Percentiles rank a stretch among this genome's conserved stretches.
Conservation (phyloP, 2,888 invertebrate species). For the Rhogogaster chlorosoma region DNA sequence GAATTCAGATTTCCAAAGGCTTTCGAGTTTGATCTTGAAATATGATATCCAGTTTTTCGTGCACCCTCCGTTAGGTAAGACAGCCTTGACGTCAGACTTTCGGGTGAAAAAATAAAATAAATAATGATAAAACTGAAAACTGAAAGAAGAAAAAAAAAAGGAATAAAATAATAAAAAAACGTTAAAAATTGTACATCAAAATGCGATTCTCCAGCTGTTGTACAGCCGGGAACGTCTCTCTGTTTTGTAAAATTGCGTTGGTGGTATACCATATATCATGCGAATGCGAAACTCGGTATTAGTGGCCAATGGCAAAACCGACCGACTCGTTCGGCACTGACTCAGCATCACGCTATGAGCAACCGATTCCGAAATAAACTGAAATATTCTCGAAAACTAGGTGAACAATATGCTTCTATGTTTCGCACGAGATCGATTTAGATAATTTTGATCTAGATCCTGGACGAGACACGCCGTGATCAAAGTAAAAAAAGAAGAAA, state of each 20-base stretch:
- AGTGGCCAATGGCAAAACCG: constrained; percentile 13
- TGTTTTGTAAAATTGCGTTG: constrained; percentile 23
- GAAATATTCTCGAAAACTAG: constrained; percentile 46
- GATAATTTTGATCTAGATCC: constrained; percentile 28
- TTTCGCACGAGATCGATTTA: neutral
- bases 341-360: constrained; percentile 42
- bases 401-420: constrained; percentile 40
- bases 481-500: neutral
- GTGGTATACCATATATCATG: neutral
- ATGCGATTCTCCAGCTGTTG: constrained; percentile 32
- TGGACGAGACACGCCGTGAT: neutral
- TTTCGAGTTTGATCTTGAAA: neutral
- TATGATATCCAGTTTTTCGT: neutral
- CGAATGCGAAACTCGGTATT: constrained; percentile 12
- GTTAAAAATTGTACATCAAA: neutral
- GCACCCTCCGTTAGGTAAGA: neutral
- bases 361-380: constrained; percentile 44
- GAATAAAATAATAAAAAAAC: neutral
- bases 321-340: constrained; percentile 14
- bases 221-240: neutral
- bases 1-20: neutral
- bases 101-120: neutral
- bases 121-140: neutral
- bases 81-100: neutral
- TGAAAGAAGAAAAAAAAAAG: too few species aligned